Evolutionary conservation across 1,140 invertebrate genomes (phyloP), one percentile per base, ranked within the genome.

Genomic region (Pararge aegeria): DNA sequence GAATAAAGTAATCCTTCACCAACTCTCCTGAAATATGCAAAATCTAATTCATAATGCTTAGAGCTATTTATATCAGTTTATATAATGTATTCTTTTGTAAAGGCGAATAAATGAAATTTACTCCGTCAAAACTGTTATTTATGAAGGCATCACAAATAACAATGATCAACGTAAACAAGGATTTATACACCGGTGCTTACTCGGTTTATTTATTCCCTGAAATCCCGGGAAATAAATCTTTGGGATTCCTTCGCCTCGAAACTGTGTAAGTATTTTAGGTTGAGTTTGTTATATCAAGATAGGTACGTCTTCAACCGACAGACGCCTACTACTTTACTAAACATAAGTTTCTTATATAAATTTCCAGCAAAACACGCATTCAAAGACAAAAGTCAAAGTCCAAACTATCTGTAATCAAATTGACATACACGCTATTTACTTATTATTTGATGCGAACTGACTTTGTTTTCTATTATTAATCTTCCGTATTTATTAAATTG

Each of bases 81-180:
- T 42, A 42, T 16, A 40, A 40, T 16, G 5, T 19, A 42, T 42
- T 42, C 18, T 30, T 34, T 51, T 34, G 7, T 9, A 38, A 18
- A 5, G 13, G 34, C 34, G 13, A 24, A 55, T 44, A 55, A 55
- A 55, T 44, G 38, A 55, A 55, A 55, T 55, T 55, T 55, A 55
- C 21, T 27, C 24, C 20, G 40, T 55, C 53, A 30, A 55, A 55
- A 55, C 15, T 15, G 20, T 55, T 55, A 44, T 55, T 55, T 55
- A 55, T 44, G 40, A 15, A 16, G 37, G 30, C 20, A 54, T 54
- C 51, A 42, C 27, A 54, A 42, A 52, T 52, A 37, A 38, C 50
- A 52, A 52, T 52, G 27, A 53, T 53, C 51, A 40, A n/a, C 19
- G 34, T 12, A 40, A 44, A 40, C n/a, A 15, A 29, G 38, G 53